These are phyloP conservation scores for Protomyctophum bolini DNA, from an alignment of 2,113 vertebrate genomes.

Conservation along the genomic window DNA sequence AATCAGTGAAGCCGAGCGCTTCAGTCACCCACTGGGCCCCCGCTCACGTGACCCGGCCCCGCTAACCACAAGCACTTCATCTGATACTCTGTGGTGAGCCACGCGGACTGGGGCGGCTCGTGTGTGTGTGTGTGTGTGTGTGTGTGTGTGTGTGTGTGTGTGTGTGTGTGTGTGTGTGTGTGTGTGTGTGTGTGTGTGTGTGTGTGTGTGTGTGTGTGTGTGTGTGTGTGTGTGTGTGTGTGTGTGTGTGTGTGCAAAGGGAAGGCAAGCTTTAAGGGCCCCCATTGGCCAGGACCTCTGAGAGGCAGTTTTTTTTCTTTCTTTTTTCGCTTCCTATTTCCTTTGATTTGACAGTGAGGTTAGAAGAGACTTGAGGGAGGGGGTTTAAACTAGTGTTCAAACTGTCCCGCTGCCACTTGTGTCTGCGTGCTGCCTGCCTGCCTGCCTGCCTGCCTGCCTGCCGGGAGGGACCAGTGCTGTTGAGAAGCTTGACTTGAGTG, in stretches of 20 bases:
- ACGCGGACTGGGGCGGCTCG: constrained; percentile 42
- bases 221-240: not conserved
- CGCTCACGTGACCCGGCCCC: constrained; percentile 72
- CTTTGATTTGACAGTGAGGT: constrained; percentile 68
- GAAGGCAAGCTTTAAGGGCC: constrained; percentile 11
- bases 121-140: not conserved
- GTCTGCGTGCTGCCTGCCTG: constrained; percentile 4
- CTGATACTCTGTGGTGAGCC: constrained; percentile 76
- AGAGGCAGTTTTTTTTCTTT: constrained; percentile 45
- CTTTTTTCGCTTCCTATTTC: constrained; percentile 54
- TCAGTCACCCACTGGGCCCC: constrained; percentile 48
- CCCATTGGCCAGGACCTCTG: constrained; percentile 72
- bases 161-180: no score
- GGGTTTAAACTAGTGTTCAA: constrained; percentile 59
- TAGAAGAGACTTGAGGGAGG: constrained; percentile 49
- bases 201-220: not conserved
- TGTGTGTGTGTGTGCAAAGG: not conserved
- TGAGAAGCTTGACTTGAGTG: constrained; percentile 42
- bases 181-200: not conserved
- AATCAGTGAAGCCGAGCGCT: constrained; percentile 75
- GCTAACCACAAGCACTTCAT: constrained; percentile 83
- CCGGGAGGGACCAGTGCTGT: constrained; percentile 24
- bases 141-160: constrained; percentile 44
- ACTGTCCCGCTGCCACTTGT: constrained; percentile 28
- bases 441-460: constrained; percentile 17